These are phyloP conservation scores for Boloria selene DNA, from an alignment of 2,888 invertebrate genomes.

Conservation along the genomic window DNA sequence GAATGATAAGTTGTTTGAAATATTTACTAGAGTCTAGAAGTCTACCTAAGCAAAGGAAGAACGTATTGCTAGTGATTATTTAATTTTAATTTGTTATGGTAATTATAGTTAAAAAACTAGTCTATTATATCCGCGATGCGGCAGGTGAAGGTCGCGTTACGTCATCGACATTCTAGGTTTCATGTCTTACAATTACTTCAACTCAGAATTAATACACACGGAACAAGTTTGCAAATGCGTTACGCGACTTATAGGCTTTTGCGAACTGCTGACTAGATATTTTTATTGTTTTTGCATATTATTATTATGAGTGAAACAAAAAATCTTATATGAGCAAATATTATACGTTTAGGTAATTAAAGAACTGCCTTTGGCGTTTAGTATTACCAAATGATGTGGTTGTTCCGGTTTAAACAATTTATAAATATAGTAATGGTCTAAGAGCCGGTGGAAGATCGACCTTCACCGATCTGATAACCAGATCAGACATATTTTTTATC, in stretches of 20 bases:
- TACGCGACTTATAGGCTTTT: background rate
- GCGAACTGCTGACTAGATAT: conserved; percentile 5
- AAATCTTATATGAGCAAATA: background rate
- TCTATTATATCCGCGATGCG: conserved; percentile 58
- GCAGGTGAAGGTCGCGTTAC: conserved; percentile 61
- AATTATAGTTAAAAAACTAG: conserved; percentile 47
- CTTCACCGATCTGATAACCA: no score
- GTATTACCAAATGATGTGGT: no score
- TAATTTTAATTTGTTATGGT: conserved; percentile 40
- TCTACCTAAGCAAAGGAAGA: no score
- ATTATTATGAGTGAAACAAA: background rate
- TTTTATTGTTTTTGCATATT: background rate
- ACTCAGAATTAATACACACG: conserved; percentile 14
- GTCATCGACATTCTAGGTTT: conserved; percentile 49
- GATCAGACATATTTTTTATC: no score
- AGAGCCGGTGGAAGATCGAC: no score
- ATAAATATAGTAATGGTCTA: no score
- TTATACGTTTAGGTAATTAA: no score
- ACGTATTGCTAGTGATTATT: conserved; percentile 1
- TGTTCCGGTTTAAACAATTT: no score
- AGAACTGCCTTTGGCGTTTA: no score
- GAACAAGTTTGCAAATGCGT: conserved; percentile 6
- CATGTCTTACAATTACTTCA: conserved; percentile 42
- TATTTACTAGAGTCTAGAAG: background rate
- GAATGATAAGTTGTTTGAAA: background rate